These are phyloP conservation scores for Pyrrhosoma nymphula DNA, from an alignment of 2,888 invertebrate species.

Conservation along the genomic window DNA sequence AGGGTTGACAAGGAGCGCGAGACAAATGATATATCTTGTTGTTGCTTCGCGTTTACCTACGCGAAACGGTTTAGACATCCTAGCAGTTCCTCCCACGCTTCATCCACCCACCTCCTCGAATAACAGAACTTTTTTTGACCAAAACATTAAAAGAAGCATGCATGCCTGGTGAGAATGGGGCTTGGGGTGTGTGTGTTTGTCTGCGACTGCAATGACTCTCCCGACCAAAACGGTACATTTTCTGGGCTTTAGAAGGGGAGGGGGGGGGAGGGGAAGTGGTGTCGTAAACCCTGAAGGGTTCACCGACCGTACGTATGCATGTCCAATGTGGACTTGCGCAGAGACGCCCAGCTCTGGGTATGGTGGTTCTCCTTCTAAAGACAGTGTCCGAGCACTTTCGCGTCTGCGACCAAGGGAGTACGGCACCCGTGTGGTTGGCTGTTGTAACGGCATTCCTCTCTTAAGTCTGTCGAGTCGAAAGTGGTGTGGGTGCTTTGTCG, in stretches of 20 bases:
- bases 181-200: background rate
- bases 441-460: background rate
- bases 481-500: background rate
- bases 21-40: slow-evolving; percentile 14
- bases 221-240: background rate
- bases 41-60: slow-evolving; percentile 6
- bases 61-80: background rate
- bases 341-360: background rate
- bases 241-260: too few relatives aligned
- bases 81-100: background rate
- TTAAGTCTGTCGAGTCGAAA: background rate
- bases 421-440: background rate
- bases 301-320: background rate
- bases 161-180: background rate
- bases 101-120: background rate
- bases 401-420: background rate
- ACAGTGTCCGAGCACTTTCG: background rate
- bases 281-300: background rate
- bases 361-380: background rate
- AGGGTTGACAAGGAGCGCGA: background rate
- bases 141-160: background rate
- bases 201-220: background rate
- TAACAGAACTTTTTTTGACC: slow-evolving; percentile 23
- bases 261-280: background rate
- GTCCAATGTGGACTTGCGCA: background rate